Evolutionary conservation across 2,888 invertebrate species (phyloP), one percentile per base, ranked within the genome.

Genomic region (Iselma pallidipennis): DNA sequence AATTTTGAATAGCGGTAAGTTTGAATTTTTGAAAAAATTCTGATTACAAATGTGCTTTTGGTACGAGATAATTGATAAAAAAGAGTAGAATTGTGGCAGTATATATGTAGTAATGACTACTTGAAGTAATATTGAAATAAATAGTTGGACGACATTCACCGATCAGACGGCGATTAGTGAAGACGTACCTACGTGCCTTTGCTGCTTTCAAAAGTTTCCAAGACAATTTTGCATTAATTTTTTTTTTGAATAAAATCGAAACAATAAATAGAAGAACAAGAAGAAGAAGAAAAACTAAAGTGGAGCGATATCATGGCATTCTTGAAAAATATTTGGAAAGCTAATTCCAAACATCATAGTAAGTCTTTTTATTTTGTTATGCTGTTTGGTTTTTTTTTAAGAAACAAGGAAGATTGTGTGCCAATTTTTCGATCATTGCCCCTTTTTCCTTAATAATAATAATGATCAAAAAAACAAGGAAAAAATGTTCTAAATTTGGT

Each of bases 301-400:
- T 57, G 19, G 4, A 51, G 31, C 33, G 57, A 61, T 33, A 70
- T 69, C 67, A 87, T 88, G 81, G 87, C 86, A 50, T 85, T 89
- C 66, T 81, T 89, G 70, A 83, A 87, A 76, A 87, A 86, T 78
- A 85, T 89, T 78, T 88, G 87, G 88, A 88, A 85, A 73, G 87
- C 83, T 70, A 87, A 86, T 79, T 87, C 88, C 14, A 89, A 88
- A 72, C 89, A 89, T 72, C 87, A 87, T 84, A 89, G 89, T 89
- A 76, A 88, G 88, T 86, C 65, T 25, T 25, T 33, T 23, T n/a
- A n/a, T n/a, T n/a, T n/a, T n/a, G n/a, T n/a, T n/a, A n/a, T n/a
- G 19, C 14, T 51, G n/a, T 28, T 16, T 26, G 21, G 2, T 21
- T 2, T 28, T 50, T 42, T 23, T 26, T 28, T 14, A 12, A 5